Conservation (phyloP, 2,113 vertebrate species). For the Protobothrops flavoviridis region DNA sequence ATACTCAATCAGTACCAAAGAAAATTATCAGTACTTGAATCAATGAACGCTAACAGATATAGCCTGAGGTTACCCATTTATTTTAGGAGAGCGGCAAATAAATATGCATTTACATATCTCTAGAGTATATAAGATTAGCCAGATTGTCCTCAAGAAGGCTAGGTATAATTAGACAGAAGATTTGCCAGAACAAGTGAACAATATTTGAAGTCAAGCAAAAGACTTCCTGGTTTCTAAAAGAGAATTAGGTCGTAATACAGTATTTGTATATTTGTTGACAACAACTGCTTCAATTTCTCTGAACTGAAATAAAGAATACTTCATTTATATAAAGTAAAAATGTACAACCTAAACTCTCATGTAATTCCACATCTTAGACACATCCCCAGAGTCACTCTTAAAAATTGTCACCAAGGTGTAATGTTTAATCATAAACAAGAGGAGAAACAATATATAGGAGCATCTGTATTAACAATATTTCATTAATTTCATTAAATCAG, state of each 20-base stretch:
- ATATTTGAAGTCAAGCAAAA: background rate
- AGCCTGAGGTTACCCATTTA: background rate
- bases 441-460: background rate
- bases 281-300: background rate
- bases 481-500: background rate
- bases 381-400: background rate
- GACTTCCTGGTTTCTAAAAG: background rate
- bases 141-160: background rate
- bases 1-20: background rate
- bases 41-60: background rate
- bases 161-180: background rate
- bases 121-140: background rate
- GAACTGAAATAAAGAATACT: background rate
- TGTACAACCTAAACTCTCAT: background rate
- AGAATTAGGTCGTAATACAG: background rate
- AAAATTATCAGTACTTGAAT: background rate
- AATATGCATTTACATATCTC: background rate
- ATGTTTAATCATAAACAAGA: background rate
- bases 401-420: background rate
- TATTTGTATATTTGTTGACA: background rate
- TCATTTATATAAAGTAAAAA: background rate
- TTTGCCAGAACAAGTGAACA: background rate
- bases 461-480: background rate
- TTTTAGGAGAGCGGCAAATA: background rate
- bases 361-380: background rate